Conservation (phyloP, 2,797 vertebrate species). For the Choloepus didactylus region DNA sequence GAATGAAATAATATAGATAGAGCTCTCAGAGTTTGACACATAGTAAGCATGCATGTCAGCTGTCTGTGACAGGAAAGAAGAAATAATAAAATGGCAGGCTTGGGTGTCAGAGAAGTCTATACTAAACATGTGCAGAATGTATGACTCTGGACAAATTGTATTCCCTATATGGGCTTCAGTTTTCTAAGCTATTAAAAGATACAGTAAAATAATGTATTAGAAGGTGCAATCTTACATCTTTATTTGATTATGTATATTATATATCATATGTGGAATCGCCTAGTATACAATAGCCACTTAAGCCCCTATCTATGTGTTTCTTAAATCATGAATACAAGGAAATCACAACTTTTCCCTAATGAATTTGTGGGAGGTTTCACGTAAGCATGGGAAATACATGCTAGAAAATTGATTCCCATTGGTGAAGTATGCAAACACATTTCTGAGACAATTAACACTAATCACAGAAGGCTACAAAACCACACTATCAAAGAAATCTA, state of each 20-base stretch:
- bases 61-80: neutral
- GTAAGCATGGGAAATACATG: neutral
- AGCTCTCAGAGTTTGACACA: neutral
- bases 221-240: neutral
- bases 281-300: neutral
- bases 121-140: neutral
- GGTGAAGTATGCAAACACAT: neutral
- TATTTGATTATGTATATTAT: neutral
- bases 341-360: neutral
- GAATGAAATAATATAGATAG: neutral
- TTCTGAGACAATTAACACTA: conserved; percentile 20
- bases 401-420: neutral
- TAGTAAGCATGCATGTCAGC: neutral
- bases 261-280: neutral
- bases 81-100: neutral
- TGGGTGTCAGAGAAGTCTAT: neutral
- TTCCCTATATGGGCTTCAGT: neutral
- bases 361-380: neutral
- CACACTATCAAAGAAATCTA: neutral
- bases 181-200: neutral
- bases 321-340: conserved; percentile 4
- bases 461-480: neutral
- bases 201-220: neutral
- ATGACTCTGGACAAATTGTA: neutral
- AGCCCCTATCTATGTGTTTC: neutral